Evolutionary conservation across 2,797 vertebrate species (phyloP).

Genomic region (Coilia nasus): DNA sequence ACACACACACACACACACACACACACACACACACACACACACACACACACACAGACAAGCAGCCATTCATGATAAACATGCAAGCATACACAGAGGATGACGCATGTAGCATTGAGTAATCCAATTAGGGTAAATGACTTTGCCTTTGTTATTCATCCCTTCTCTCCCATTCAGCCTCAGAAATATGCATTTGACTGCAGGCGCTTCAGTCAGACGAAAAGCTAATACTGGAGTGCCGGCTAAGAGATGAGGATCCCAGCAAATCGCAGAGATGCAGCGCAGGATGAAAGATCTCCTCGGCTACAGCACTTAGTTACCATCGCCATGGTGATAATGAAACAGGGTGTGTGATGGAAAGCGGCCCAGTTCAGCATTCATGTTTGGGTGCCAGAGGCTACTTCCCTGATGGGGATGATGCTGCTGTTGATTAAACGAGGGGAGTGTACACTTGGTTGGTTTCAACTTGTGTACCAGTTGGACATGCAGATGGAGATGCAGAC

Average conservation of each 20-base stretch:
- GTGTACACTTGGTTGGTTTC: too few species aligned
- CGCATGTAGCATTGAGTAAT: neutral
- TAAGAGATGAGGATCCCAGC: neutral
- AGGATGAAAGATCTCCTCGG: neutral
- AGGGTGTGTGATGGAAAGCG: neutral
- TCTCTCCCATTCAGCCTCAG: neutral
- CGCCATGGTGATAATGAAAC: neutral
- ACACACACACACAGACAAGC: neutral
- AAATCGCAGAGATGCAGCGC: neutral
- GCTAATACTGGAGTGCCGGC: neutral
- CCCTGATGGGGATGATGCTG: slow-evolving; percentile 27
- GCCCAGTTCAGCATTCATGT: neutral
- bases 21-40: neutral
- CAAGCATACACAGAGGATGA: neutral
- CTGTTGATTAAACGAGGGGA: too few species aligned
- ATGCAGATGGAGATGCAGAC: too few species aligned
- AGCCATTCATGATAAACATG: neutral
- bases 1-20: neutral
- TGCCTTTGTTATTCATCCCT: neutral
- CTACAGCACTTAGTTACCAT: neutral
- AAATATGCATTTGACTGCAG: neutral
- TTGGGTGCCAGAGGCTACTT: neutral
- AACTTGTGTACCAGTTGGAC: too few species aligned
- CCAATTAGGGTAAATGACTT: neutral
- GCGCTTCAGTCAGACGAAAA: neutral